Conservation (phyloP, 35 echinoderm and acorn worm genomes). For the Ophioderma brevispina region DNA sequence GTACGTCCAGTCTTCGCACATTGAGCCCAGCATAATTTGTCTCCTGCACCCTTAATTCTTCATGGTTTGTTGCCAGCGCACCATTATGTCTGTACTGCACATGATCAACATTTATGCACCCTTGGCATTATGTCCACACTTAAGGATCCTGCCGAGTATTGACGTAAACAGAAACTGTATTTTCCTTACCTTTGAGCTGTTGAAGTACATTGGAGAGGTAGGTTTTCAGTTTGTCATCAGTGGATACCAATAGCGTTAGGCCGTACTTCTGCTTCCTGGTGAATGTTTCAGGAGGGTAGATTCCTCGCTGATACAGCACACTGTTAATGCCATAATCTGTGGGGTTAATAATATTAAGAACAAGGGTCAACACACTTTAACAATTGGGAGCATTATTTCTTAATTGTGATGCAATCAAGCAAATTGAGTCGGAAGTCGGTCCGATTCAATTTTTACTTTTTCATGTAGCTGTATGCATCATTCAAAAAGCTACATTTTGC, state of each 20-base stretch:
- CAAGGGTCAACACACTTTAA: too few species aligned
- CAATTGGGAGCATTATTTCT: too few species aligned
- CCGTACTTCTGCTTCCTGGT: conserved; percentile 77
- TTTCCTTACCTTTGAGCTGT: conserved; percentile 83
- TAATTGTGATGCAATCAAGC: too few species aligned
- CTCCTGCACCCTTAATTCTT: too few species aligned
- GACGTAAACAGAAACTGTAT: not conserved
- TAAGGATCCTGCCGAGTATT: not conserved
- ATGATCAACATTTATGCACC: not conserved
- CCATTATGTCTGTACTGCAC: not conserved
- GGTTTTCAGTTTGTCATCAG: conserved; percentile 72
- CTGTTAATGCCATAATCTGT: conserved; percentile 96
- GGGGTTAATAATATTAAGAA: too few species aligned
- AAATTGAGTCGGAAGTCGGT: too few species aligned
- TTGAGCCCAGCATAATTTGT: not conserved
- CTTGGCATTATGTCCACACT: not conserved
- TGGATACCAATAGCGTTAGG: conserved; percentile 72
- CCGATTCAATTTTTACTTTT: too few species aligned
- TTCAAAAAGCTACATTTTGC: too few species aligned
- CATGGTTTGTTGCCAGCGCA: too few species aligned
- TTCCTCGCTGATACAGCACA: conserved; percentile 89
- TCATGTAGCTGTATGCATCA: too few species aligned
- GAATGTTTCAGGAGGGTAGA: conserved; percentile 95
- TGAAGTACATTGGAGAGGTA: conserved; percentile 74
- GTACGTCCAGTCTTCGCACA: not conserved